phyloP scores from a whole-genome alignment of 2,797 vertebrate species.

The Halcyon smyrnensis region DNA sequence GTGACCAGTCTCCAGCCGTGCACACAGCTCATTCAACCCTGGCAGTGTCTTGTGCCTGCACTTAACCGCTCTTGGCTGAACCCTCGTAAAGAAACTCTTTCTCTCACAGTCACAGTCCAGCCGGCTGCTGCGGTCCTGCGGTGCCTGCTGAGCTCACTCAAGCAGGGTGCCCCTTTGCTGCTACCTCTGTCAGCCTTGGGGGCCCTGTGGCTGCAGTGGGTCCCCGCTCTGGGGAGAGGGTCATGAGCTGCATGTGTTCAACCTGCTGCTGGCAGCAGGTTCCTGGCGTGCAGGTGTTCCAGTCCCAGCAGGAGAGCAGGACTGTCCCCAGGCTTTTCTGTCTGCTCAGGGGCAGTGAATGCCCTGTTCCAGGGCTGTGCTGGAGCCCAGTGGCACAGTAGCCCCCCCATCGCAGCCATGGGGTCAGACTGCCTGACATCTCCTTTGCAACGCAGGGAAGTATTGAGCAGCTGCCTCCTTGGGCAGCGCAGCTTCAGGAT shows the following conservation, averaged over 20 bases:
- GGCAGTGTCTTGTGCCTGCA: neutral
- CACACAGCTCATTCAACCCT: neutral
- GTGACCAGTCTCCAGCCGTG: neutral
- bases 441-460: neutral
- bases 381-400: neutral
- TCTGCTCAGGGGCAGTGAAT: neutral
- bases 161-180: neutral
- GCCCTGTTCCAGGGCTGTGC: neutral
- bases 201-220: neutral
- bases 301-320: accelerated
- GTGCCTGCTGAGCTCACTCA: accelerated
- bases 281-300: neutral
- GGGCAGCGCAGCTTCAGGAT: neutral
- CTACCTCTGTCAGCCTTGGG: neutral
- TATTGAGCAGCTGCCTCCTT: neutral
- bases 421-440: neutral
- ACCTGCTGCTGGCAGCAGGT: neutral
- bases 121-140: accelerated
- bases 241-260: neutral
- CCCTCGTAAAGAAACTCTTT: neutral
- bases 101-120: neutral
- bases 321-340: neutral
- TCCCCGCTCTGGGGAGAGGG: neutral
- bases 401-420: accelerated
- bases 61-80: neutral